phyloP scores from a whole-genome alignment of 30 jellyfish, hydroid and myxozoan species.

The Cassiopea andromeda region DNA sequence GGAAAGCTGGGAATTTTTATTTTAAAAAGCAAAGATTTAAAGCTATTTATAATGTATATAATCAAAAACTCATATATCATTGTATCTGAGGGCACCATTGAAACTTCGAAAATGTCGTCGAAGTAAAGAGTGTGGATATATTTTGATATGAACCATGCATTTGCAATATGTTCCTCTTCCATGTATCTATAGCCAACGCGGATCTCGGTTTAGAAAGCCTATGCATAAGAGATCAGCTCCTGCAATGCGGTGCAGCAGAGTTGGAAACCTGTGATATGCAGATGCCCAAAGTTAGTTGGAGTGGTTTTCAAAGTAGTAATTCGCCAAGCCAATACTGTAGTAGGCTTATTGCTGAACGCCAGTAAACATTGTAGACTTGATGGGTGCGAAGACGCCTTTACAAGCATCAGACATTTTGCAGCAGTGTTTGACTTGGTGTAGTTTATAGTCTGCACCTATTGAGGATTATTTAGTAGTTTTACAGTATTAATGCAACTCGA shows the following conservation, averaged over 20 bases:
- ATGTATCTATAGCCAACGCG: too few relatives aligned
- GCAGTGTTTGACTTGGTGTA: background rate
- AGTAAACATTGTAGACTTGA: background rate
- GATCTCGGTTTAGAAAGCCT: too few relatives aligned
- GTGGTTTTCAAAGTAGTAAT: too few relatives aligned
- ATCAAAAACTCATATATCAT: background rate
- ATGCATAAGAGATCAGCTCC: too few relatives aligned
- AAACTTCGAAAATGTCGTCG: background rate
- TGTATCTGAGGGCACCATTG: background rate
- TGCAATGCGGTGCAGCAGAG: too few relatives aligned
- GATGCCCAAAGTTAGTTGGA: too few relatives aligned
- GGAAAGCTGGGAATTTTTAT: constrained; percentile 66
- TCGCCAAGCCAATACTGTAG: too few relatives aligned
- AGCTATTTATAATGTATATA: constrained; percentile 36
- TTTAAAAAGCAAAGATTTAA: constrained; percentile 42
- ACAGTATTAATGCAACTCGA: background rate
- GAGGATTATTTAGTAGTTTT: background rate
- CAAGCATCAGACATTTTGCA: background rate
- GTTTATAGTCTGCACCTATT: background rate
- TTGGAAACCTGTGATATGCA: too few relatives aligned
- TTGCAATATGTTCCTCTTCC: background rate
- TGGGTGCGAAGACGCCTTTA: background rate
- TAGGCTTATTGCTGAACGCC: too few relatives aligned
- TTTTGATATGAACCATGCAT: background rate
- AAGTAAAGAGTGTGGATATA: background rate